Conservation (phyloP, 2,888 invertebrate genomes). For the Pherbina coryleti region DNA sequence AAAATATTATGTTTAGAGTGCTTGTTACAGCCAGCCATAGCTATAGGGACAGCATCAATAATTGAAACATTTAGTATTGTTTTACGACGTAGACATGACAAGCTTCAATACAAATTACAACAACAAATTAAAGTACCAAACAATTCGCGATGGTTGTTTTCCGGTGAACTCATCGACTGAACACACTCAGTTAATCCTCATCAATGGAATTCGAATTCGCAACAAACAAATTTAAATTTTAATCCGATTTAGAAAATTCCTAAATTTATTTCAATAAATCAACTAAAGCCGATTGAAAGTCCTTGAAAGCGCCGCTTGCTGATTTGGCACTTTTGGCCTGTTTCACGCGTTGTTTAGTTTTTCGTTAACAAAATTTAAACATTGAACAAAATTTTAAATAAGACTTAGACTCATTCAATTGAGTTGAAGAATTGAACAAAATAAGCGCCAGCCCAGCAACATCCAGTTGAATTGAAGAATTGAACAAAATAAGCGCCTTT, state of each 20-base stretch:
- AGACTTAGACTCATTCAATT: too few species aligned
- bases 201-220: not conserved
- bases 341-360: not conserved
- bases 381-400: not conserved
- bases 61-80: not conserved
- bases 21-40: not conserved
- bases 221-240: slow-evolving; percentile 7
- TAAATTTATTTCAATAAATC: slow-evolving; percentile 9
- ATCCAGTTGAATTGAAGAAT: too few species aligned
- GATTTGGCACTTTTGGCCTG: not conserved
- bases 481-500: not conserved
- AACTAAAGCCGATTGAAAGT: slow-evolving; percentile 5
- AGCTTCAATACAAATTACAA: not conserved
- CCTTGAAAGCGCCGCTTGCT: not conserved
- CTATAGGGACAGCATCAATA: not conserved
- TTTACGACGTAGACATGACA: not conserved
- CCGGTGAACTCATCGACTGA: too few species aligned
- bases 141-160: too few species aligned
- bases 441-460: not conserved
- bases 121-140: not conserved
- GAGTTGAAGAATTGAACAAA: not conserved
- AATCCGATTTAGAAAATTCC: slow-evolving; percentile 13
- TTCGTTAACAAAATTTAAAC: not conserved
- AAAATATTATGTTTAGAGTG: not conserved
- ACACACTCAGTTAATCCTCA: too few species aligned